Evolutionary conservation across 2,888 invertebrate species (phyloP).

Genomic region (Amphipoea oculea): DNA sequence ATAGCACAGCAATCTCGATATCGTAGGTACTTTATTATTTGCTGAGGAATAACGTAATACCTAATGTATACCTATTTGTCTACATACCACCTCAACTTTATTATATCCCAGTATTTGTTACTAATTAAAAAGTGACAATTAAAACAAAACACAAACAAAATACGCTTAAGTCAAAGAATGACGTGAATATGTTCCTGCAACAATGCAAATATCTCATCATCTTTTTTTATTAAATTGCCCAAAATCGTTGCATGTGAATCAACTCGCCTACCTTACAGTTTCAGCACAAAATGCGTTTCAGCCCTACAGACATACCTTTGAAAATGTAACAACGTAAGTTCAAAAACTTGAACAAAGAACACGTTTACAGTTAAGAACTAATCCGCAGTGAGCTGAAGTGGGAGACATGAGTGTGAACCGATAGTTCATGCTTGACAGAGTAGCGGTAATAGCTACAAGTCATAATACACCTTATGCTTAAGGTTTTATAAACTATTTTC

Average conservation of each 20-base stretch:
- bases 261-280: neutral
- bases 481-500: slow-evolving; percentile 54
- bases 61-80: neutral
- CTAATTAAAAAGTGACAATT: neutral
- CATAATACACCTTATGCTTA: slow-evolving; percentile 52
- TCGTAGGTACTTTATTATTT: neutral
- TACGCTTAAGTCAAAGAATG: neutral
- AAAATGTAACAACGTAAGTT: slow-evolving; percentile 50
- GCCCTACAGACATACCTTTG: slow-evolving; percentile 27
- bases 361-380: slow-evolving; percentile 73
- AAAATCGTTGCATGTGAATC: neutral
- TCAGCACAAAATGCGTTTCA: slow-evolving; percentile 17
- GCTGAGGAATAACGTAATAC: neutral
- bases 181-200: neutral
- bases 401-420: slow-evolving; percentile 75
- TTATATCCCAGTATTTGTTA: neutral
- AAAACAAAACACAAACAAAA: slow-evolving; percentile 2
- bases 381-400: slow-evolving; percentile 73
- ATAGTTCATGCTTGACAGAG: slow-evolving; percentile 71
- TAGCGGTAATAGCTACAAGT: slow-evolving; percentile 41
- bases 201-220: neutral
- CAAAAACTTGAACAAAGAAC: slow-evolving; percentile 69
- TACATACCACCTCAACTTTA: too few relatives aligned
- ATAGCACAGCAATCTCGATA: neutral
- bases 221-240: neutral